Evolutionary conservation across 2,797 vertebrate genomes (phyloP).

Genomic region (Sebastes hubbsi): DNA sequence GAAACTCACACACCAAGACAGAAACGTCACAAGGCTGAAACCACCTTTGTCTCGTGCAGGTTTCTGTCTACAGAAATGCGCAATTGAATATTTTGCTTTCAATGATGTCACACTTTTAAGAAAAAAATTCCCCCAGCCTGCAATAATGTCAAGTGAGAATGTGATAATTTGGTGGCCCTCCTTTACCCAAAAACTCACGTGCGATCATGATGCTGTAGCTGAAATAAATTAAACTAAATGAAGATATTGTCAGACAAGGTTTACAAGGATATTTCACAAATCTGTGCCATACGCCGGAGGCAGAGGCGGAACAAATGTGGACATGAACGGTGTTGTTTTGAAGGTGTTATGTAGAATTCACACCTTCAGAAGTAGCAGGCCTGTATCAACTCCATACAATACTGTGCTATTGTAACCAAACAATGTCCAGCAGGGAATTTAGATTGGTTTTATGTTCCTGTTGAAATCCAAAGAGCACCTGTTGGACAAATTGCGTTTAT

Average conservation of each 20-base stretch:
- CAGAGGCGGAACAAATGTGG: not conserved
- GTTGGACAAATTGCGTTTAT: not conserved
- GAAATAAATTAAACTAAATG: not conserved
- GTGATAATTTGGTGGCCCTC: not conserved
- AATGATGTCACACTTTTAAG: not conserved
- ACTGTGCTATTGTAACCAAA: slow-evolving; percentile 30
- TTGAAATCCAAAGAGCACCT: slow-evolving; percentile 57
- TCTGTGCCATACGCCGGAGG: not conserved
- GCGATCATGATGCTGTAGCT: not conserved
- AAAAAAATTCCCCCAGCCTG: not conserved
- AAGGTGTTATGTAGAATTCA: not conserved
- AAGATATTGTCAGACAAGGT: not conserved
- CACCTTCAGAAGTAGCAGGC: slow-evolving; percentile 9
- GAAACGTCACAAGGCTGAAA: not conserved
- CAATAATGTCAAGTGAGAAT: not conserved
- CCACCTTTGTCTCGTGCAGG: not conserved
- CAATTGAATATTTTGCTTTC: not conserved
- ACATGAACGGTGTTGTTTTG: not conserved
- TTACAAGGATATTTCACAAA: not conserved
- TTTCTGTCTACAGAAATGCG: not conserved
- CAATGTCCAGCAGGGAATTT: slow-evolving; percentile 2
- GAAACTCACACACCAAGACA: not conserved
- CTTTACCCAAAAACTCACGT: not conserved
- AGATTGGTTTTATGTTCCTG: slow-evolving; percentile 1
- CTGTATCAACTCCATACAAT: not conserved